Base-by-base conservation (phyloP, 92 coral and sea anemone species). In the Epizoanthus ramosus region DNA sequence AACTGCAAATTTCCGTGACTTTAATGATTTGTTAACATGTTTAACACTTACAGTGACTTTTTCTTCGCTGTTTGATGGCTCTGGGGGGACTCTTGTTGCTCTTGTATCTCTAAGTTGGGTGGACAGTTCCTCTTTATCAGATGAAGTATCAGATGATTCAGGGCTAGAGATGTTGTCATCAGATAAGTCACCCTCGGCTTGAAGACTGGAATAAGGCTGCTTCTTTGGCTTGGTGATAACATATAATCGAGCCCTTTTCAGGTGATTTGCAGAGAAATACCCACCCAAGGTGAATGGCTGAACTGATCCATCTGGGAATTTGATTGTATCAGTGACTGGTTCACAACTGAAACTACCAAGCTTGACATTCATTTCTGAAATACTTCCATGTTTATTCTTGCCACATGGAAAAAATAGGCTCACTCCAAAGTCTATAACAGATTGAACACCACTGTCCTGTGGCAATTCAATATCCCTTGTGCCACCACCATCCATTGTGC, bases 401-500 rank as follows among this genome's bases (percentile, higher is more conserved):
- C 50, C 50, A 43, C 5, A 43, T 6, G 50, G 50, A 7, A 43
- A 43, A 71, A 71, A 37, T 23, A 71, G 57, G 45, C 75, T 71
- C 54, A 57, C 75, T 57, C 57, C 75, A 71, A 41, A 71, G 9
- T 70, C 75, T 6, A 70, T 24, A 70, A 70, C 50, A 56, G 41
- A 25, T 24, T 70, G 54, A 16, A 37, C 22, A 31, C 10, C 21
- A 33, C 75, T 70, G 53, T 70, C 75, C 41, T 14, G 53, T 16
- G 75, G 75, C 18, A 70, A 56, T 15, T 70, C 75, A 6, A 70
- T 56, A 70, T 70, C 75, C 19, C 75, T 50, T 70, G 75, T 70
- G 18, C 75, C 75, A n/a, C 75, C 75, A 31, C 75, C 75, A 70
- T 70, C 75, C 50, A 56, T n/a, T 70, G 75, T 71, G 31, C 75